These are phyloP conservation scores for Chelonus insularis DNA, from an alignment of 1,140 invertebrate genomes.

Conservation along the genomic window DNA sequence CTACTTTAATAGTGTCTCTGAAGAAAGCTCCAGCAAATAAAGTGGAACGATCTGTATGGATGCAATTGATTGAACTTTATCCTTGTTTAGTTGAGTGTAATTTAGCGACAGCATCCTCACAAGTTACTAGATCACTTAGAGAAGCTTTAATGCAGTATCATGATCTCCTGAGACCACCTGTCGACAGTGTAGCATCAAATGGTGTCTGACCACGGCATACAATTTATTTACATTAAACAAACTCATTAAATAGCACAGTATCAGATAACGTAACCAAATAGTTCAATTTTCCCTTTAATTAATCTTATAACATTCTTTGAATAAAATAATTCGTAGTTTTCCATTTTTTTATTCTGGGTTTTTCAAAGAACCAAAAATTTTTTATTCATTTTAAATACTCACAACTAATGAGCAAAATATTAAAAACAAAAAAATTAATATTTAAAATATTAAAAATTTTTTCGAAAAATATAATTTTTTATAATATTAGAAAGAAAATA, in stretches of 20 bases:
- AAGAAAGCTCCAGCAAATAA: slow-evolving; percentile 87
- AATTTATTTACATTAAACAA: slow-evolving; percentile 39
- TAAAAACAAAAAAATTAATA: no score
- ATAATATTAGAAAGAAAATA: no score
- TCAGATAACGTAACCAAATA: neutral
- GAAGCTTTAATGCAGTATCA: slow-evolving; percentile 87
- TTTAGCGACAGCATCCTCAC: slow-evolving; percentile 71
- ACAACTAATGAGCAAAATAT: no score
- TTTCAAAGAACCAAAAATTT: no score
- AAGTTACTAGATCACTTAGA: slow-evolving; percentile 79
- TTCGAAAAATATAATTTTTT: no score
- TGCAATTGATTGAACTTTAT: slow-evolving; percentile 88
- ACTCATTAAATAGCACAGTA: slow-evolving; percentile 32
- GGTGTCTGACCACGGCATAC: slow-evolving; percentile 54
- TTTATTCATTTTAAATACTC: no score
- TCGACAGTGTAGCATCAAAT: slow-evolving; percentile 48
- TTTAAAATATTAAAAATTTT: no score
- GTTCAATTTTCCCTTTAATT: neutral
- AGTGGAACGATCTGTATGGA: slow-evolving; percentile 88
- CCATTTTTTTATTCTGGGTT: neutral
- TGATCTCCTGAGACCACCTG: slow-evolving; percentile 78
- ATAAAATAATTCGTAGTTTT: neutral
- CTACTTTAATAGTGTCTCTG: slow-evolving; percentile 87
- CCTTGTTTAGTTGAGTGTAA: slow-evolving; percentile 89
- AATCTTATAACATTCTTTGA: no score